Conservation (phyloP, 2,113 vertebrate genomes). For the Oncorhynchus gorbuscha region DNA sequence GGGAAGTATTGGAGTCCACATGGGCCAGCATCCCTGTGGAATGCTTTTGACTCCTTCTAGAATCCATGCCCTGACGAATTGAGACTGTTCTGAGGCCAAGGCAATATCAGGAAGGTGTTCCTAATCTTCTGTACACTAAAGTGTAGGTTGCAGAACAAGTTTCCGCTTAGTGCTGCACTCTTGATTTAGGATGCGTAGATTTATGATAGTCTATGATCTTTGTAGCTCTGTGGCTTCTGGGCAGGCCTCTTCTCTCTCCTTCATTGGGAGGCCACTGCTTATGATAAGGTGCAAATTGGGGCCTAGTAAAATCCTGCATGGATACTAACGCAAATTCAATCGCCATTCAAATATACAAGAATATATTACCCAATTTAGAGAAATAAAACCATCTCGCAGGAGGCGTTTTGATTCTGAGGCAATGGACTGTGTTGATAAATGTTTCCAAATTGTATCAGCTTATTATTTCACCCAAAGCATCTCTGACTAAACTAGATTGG, state of each 20-base stretch:
- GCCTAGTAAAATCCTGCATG: slow-evolving; percentile 48
- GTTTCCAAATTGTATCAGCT: slow-evolving; percentile 73
- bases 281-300: slow-evolving; percentile 59
- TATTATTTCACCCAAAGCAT: slow-evolving; percentile 72
- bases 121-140: too few species aligned
- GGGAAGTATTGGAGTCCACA: too few species aligned
- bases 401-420: slow-evolving; percentile 60
- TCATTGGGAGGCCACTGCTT: slow-evolving; percentile 48
- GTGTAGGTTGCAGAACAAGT: too few species aligned
- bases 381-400: slow-evolving; percentile 56
- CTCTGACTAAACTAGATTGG: slow-evolving; percentile 67
- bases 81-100: neutral
- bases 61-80: neutral
- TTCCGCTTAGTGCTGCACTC: slow-evolving; percentile 25
- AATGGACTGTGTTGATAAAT: slow-evolving; percentile 69
- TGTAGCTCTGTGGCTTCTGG: slow-evolving; percentile 24
- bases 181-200: slow-evolving; percentile 43
- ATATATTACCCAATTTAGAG: slow-evolving; percentile 68
- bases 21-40: too few species aligned
- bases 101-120: too few species aligned
- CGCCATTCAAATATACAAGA: slow-evolving; percentile 64
- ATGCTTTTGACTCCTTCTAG: too few species aligned
- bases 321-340: slow-evolving; percentile 55
- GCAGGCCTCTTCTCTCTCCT: slow-evolving; percentile 30
- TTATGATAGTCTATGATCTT: slow-evolving; percentile 38